Conservation (phyloP, 2,113 vertebrate genomes). For the Choloepus hoffmanni region DNA sequence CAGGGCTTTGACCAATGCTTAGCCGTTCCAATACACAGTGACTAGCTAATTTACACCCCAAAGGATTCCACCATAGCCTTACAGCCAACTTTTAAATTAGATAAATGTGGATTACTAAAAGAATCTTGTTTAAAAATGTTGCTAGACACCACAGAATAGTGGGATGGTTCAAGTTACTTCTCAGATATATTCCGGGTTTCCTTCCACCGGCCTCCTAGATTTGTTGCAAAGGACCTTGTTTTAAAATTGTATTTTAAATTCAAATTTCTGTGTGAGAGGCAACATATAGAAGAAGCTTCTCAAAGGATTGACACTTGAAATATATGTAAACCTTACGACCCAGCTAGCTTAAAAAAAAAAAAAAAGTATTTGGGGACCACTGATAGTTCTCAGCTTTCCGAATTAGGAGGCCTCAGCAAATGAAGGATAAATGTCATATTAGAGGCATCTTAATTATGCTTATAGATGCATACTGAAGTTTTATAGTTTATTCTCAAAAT, state of each 20-base stretch:
- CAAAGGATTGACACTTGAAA: background rate
- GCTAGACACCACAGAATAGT: background rate
- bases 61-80: background rate
- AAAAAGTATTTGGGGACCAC: background rate
- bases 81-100: conserved; percentile 23
- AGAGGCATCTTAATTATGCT: background rate
- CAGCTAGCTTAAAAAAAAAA: background rate
- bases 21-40: background rate
- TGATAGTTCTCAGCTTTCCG: conserved; percentile 11
- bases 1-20: background rate
- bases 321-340: background rate
- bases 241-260: conserved; percentile 36
- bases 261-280: conserved; percentile 39
- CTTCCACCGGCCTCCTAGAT: background rate
- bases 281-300: background rate
- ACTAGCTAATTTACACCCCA: background rate
- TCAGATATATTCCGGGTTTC: conserved; percentile 23
- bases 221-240: background rate
- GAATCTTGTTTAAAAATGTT: conserved; percentile 22
- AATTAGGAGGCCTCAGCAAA: conserved; percentile 17
- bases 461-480: background rate
- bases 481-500: background rate
- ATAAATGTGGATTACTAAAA: background rate
- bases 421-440: conserved; percentile 16
- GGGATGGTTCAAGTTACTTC: conserved; percentile 15